These are phyloP conservation scores for Cassiopea andromeda DNA, from an alignment of 30 jellyfish, hydroid and myxozoan genomes.

Conservation along the genomic window DNA sequence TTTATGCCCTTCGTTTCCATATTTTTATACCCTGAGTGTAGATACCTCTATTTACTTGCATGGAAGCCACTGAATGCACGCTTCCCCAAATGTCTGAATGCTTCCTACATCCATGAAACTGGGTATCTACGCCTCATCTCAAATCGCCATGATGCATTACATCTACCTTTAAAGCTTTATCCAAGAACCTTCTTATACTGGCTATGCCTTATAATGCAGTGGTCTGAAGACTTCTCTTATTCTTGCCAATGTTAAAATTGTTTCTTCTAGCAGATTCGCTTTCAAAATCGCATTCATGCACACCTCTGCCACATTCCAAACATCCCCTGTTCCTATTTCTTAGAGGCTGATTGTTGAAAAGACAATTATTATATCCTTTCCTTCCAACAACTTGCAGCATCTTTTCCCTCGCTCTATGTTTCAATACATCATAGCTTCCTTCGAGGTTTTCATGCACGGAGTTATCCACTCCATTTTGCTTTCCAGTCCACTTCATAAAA, in stretches of 20 bases:
- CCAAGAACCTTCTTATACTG: no score
- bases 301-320: neutral
- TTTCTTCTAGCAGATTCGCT: neutral
- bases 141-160: no score
- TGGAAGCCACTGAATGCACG: no score
- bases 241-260: neutral
- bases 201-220: neutral
- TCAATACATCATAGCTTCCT: neutral
- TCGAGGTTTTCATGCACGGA: neutral
- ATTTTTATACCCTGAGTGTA: no score
- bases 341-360: neutral
- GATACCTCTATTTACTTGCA: no score
- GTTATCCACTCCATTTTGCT: neutral
- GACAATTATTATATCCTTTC: neutral
- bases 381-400: neutral
- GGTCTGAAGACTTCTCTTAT: neutral
- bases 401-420: neutral
- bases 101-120: no score
- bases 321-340: neutral
- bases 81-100: no score
- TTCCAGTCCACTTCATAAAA: constrained; percentile 30
- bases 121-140: no score
- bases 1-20: no score
- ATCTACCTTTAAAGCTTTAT: no score
- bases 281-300: neutral